A percentile compares a stretch with the other conserved stretches of the same genome.
Evolutionary conservation across 2,888 invertebrate species (phyloP).

Genomic region (Myopa tessellatipennis): DNA sequence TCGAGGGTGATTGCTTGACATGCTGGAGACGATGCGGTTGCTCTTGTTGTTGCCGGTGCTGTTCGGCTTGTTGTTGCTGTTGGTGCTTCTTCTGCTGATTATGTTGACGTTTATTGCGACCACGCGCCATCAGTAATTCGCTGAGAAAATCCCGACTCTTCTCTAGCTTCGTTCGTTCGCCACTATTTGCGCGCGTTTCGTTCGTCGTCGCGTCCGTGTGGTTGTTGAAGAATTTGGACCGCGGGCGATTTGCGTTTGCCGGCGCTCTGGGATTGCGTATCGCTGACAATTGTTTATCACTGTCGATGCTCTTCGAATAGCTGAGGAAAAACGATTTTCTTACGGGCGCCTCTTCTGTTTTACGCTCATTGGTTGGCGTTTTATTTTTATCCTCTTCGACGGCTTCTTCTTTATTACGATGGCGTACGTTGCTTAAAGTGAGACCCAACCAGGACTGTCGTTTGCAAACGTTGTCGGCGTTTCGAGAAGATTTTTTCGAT

Average conservation of each 20-base stretch:
- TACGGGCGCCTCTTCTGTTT: neutral
- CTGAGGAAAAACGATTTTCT: constrained; percentile 34
- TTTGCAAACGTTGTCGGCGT: constrained; percentile 47
- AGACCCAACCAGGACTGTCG: constrained; percentile 55
- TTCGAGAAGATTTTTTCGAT: constrained; percentile 43
- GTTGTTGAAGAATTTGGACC: constrained; percentile 8
- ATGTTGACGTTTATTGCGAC: constrained; percentile 64
- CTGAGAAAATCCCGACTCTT: constrained; percentile 62
- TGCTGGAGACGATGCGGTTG: constrained; percentile 37
- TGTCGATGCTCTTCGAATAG: constrained; percentile 29
- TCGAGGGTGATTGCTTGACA: neutral
- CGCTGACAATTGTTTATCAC: constrained; percentile 11
- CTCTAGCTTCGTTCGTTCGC: constrained; percentile 48
- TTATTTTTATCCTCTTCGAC: constrained; percentile 13
- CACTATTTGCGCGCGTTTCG: constrained; percentile 14
- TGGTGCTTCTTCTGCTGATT: constrained; percentile 52
- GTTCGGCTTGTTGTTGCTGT: constrained; percentile 43
- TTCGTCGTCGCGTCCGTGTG: neutral
- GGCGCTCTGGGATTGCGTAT: neutral
- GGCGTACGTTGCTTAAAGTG: constrained; percentile 27
- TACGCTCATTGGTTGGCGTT: neutral
- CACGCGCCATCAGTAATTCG: constrained; percentile 67
- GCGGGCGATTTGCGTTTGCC: constrained; percentile 1
- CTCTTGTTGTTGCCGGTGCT: constrained; percentile 42
- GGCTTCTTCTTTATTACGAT: constrained; percentile 22